Conservation (phyloP, 1,140 invertebrate species). For the Pantala flavescens region DNA sequence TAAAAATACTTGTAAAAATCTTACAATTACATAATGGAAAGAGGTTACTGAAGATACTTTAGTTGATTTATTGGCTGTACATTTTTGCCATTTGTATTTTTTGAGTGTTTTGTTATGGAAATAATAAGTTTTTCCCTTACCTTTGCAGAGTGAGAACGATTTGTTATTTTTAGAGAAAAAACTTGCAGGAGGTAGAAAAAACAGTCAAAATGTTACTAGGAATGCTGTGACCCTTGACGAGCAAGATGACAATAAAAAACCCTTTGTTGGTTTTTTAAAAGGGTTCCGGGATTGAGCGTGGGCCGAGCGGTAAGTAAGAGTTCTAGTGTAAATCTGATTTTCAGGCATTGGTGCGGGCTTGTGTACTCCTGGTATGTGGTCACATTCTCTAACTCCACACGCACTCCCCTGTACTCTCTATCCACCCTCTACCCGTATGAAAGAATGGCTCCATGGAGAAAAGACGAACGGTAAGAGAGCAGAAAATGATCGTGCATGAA, state of each 20-base stretch:
- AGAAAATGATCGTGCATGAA: too few species aligned
- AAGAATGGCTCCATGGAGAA: too few species aligned
- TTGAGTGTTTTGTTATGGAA: constrained; percentile 13
- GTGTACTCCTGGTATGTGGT: background rate
- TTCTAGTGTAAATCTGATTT: background rate
- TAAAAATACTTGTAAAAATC: too few species aligned
- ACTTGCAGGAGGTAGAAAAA: constrained; percentile 17
- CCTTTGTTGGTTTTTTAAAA: background rate
- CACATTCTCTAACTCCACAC: background rate
- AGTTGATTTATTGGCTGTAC: background rate
- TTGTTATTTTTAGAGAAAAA: constrained; percentile 16
- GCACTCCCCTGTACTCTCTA: too few species aligned
- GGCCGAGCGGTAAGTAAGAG: background rate
- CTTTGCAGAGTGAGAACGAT: constrained; percentile 16
- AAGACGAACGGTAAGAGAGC: too few species aligned
- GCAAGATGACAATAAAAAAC: constrained; percentile 11
- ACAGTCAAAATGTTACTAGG: constrained; percentile 11
- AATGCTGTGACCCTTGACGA: constrained; percentile 9
- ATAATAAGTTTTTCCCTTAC: constrained; percentile 16
- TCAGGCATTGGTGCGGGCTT: constrained; percentile 6
- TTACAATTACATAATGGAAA: too few species aligned
- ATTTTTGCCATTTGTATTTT: constrained; percentile 1
- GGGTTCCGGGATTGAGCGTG: background rate
- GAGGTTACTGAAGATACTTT: too few species aligned
- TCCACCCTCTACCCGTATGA: too few species aligned